Evolutionary conservation across 2,113 vertebrate species (phyloP), one percentile per base, ranked within the genome.

Genomic region (Aptenodytes forsteri): DNA sequence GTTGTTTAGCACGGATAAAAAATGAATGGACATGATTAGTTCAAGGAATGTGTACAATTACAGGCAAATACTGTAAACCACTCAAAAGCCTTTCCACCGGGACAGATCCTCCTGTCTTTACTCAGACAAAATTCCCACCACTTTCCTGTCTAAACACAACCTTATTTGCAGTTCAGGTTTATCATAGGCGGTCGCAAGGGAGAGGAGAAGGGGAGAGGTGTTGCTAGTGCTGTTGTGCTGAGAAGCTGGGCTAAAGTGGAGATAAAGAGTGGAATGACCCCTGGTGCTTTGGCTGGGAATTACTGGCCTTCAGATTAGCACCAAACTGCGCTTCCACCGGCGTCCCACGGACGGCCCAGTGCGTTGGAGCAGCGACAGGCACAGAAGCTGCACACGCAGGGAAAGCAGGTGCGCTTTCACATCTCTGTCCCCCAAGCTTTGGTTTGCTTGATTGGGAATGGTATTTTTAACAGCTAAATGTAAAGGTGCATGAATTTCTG

Each of bases 201-300:
- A 88, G 73, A 71, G 46, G 52, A 49, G 36, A 46, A 75, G 11
- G 49, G 46, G 66, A 90, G 55, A 83, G 30, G 55, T 36, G 67
- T 7, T 18, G 50, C 52, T 44, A 4, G 54, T 0, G 34, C 59
- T 38, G 10, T 3, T 14, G 26, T 1, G 23, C 44, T 32, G 55
- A 34, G 65, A 52, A 80, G 3, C 16, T 7, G 34, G 6, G 59
- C 36, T 64, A 5, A n/a, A 26, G 16, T 47, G 90, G 66, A 66
- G 71, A 40, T 90, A 67, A 96, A 88, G 97, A 30, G 84, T 55
- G 85, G 95, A 84, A 42, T 84, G 98, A 98, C 98, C 98, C 97
- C 98, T 98, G 69, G 97, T 98, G 98, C 93, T 94, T 64, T 12
- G 72, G 25, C 56, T 12, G n/a, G 81, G 97, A 93, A 97, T 91